Evolutionary conservation across 2,888 invertebrate genomes (phyloP).

Genomic region (Raillietiella orientalis): DNA sequence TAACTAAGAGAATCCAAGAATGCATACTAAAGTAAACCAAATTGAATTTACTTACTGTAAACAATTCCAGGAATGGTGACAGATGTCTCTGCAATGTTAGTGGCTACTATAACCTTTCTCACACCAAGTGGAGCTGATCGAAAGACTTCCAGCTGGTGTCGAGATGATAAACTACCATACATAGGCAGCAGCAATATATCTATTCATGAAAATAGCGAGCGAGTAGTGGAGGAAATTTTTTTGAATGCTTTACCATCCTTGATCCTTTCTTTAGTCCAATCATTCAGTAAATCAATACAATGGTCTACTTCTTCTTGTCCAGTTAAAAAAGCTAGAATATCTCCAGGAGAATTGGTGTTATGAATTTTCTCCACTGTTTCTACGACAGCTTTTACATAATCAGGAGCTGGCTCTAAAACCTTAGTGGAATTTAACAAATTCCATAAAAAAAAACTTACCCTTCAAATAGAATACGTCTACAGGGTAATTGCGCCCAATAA

Average conservation of each 20-base stretch:
- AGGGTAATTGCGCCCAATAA: slow-evolving; percentile 60
- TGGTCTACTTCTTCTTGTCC: slow-evolving; percentile 75
- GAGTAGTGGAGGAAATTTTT: not conserved
- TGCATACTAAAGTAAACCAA: too few species aligned
- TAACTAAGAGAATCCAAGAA: slow-evolving; percentile 23
- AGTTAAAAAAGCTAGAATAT: slow-evolving; percentile 67
- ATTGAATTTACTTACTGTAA: slow-evolving; percentile 53
- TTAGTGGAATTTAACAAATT: slow-evolving; percentile 5
- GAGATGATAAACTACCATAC: slow-evolving; percentile 61
- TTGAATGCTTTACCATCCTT: too few species aligned
- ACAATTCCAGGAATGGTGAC: slow-evolving; percentile 75
- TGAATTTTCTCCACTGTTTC: slow-evolving; percentile 73
- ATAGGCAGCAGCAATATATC: slow-evolving; percentile 40
- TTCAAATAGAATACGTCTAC: slow-evolving; percentile 50
- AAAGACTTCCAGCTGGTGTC: slow-evolving; percentile 61
- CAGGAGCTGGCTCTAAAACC: slow-evolving; percentile 40
- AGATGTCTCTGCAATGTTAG: slow-evolving; percentile 89
- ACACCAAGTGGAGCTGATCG: slow-evolving; percentile 25
- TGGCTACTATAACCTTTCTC: slow-evolving; percentile 67
- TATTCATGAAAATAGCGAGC: slow-evolving; percentile 8
- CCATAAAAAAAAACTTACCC: slow-evolving; percentile 17
- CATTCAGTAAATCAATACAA: slow-evolving; percentile 27
- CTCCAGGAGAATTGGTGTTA: slow-evolving; percentile 30
- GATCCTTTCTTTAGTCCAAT: too few species aligned
- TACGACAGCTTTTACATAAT: slow-evolving; percentile 57